Evolutionary conservation across 2,113 vertebrate genomes (phyloP).

Genomic region (Pseudorhombus dupliciocellatus): DNA sequence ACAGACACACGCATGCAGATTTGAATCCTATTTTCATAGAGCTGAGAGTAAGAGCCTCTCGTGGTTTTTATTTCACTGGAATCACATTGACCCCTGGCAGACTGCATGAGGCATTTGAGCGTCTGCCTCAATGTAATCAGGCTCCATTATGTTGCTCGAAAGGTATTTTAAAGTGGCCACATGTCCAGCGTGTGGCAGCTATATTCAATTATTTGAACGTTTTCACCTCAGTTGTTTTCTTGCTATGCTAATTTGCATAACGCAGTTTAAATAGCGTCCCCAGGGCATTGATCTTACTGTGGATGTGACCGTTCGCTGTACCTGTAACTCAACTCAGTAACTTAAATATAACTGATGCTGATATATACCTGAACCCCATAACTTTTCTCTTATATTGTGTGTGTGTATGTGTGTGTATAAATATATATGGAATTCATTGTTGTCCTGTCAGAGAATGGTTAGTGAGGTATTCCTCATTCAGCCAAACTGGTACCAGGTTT

Average conservation of each 20-base stretch:
- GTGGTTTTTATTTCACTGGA: background rate
- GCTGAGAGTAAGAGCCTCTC: background rate
- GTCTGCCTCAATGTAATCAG: constrained; percentile 11
- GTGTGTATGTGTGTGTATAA: too few relatives aligned
- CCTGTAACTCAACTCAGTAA: background rate
- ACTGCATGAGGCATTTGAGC: background rate
- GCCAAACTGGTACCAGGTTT: constrained; percentile 5
- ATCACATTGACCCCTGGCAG: constrained; percentile 22
- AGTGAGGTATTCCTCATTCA: constrained; percentile 13
- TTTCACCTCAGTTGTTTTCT: constrained; percentile 39
- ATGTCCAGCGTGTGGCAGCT: constrained; percentile 40
- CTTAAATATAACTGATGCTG: background rate
- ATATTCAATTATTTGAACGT: constrained; percentile 37
- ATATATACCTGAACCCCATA: constrained; percentile 4
- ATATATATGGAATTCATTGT: constrained; percentile 14
- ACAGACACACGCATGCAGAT: constrained; percentile 7
- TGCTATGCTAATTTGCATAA: constrained; percentile 5
- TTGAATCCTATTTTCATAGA: constrained; percentile 34
- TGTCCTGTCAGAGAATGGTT: constrained; percentile 31
- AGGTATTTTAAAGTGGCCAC: constrained; percentile 39
- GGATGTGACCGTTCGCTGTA: constrained; percentile 4
- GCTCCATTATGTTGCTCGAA: constrained; percentile 27
- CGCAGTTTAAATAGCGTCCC: constrained; percentile 23
- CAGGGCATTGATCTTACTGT: constrained; percentile 23
- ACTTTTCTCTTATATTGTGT: background rate